Evolutionary conservation across 2,797 vertebrate species (phyloP).

Genomic region (Rhinoraja longicauda): DNA sequence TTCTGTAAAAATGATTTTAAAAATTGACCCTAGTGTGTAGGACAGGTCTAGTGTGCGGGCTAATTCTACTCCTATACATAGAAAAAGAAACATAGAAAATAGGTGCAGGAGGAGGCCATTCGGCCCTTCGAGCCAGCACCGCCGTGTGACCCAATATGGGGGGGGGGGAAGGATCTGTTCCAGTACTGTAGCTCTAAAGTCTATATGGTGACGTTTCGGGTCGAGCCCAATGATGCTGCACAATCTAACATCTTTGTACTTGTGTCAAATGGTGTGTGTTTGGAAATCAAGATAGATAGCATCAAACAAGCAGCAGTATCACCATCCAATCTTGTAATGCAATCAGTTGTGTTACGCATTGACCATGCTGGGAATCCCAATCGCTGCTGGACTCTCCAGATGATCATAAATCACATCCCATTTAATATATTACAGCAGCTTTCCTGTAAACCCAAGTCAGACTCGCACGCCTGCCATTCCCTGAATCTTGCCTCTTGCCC

Average conservation of each 20-base stretch:
- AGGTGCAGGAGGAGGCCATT: too few relatives aligned
- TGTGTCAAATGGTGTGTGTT: not conserved
- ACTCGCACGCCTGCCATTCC: not conserved
- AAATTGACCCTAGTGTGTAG: too few relatives aligned
- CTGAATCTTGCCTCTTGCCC: not conserved
- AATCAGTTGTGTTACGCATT: not conserved
- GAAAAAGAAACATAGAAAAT: too few relatives aligned
- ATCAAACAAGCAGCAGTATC: not conserved
- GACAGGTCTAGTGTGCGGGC: too few relatives aligned
- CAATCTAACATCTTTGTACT: not conserved
- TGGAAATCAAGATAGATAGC: not conserved
- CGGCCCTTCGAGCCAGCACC: too few relatives aligned
- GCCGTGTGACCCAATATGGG: too few relatives aligned
- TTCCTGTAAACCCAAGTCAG: not conserved
- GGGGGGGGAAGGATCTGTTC: too few relatives aligned
- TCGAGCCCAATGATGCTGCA: too few relatives aligned
- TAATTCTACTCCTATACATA: too few relatives aligned
- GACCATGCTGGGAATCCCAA: not conserved
- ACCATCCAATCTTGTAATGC: not conserved
- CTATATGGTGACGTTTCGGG: too few relatives aligned
- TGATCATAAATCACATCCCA: slow-evolving; percentile 19
- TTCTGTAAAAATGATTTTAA: too few relatives aligned
- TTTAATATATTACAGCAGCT: not conserved
- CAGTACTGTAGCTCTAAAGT: too few relatives aligned
- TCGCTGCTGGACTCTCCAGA: not conserved